Percentiles rank a stretch among this genome's conserved stretches.
phyloP scores from a whole-genome alignment of 2,797 vertebrate genomes.

The Ctenosaura bakeri region DNA sequence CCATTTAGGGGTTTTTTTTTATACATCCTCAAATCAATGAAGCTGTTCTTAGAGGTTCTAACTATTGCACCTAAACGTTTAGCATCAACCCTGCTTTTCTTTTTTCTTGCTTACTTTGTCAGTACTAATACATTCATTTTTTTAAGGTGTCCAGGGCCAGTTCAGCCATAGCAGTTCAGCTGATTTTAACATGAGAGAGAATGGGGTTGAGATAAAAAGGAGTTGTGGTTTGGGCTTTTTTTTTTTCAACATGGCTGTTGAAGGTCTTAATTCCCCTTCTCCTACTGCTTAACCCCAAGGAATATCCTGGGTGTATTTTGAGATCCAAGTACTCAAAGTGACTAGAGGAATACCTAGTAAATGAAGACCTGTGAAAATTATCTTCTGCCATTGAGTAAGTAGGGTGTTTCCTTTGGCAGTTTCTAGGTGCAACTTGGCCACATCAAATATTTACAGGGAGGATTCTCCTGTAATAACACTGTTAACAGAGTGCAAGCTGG shows the following conservation, averaged over 20 bases:
- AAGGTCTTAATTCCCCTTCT: not conserved
- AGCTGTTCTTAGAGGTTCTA: not conserved
- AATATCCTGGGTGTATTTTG: not conserved
- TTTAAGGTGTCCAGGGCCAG: not conserved
- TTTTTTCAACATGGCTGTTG: not conserved
- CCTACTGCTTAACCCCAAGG: not conserved
- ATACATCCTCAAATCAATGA: constrained; percentile 8
- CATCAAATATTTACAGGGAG: not conserved
- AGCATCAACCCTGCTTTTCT: not conserved
- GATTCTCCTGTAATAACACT: not conserved
- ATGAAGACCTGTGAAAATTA: not conserved
- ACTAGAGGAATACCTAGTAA: not conserved
- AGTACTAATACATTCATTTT: not conserved
- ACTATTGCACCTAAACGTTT: not conserved
- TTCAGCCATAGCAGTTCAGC: not conserved
- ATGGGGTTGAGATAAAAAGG: not conserved
- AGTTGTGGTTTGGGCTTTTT: too few species aligned
- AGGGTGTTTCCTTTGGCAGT: not conserved
- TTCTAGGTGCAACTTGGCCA: not conserved
- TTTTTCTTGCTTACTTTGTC: not conserved
- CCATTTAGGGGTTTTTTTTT: not conserved
- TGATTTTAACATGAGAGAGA: not conserved
- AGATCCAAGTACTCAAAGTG: not conserved
- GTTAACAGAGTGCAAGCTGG: not conserved
- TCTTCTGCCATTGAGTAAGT: not conserved